Percentiles rank a stretch among this genome's conserved stretches.
These are phyloP conservation scores for Turnix velox DNA, from an alignment of 2,113 vertebrate species.

Conservation along the genomic window DNA sequence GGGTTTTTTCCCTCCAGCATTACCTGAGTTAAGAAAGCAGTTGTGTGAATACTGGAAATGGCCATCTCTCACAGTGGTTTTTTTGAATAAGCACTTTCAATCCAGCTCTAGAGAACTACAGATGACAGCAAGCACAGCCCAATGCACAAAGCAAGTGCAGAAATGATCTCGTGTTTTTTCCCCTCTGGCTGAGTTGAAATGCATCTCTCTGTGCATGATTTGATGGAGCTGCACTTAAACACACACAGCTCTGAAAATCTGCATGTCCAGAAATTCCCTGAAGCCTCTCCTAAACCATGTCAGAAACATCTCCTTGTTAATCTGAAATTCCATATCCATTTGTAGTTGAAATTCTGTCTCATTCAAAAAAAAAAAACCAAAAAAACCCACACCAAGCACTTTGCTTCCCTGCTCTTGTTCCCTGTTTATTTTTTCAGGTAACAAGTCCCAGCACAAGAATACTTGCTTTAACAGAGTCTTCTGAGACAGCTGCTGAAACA, in stretches of 20 bases:
- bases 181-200: not conserved
- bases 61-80: not conserved
- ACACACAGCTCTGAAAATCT: not conserved
- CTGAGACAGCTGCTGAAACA: not conserved
- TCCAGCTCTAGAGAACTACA: not conserved
- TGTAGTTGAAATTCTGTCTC: no score
- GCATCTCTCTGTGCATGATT: not conserved
- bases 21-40: not conserved
- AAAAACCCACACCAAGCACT: not conserved
- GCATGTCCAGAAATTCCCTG: not conserved
- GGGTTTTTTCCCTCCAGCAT: not conserved
- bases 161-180: not conserved
- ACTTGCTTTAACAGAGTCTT: not conserved
- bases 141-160: not conserved
- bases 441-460: not conserved
- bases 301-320: not conserved
- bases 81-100: not conserved
- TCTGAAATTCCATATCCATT: not conserved
- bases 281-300: not conserved
- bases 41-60: not conserved
- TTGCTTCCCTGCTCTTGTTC: not conserved
- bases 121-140: not conserved
- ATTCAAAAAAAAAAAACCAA: not conserved
- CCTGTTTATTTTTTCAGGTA: conserved; percentile 30
- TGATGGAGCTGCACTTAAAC: not conserved